Evolutionary conservation across 2,888 invertebrate genomes (phyloP).

Genomic region (Phalera bucephala): DNA sequence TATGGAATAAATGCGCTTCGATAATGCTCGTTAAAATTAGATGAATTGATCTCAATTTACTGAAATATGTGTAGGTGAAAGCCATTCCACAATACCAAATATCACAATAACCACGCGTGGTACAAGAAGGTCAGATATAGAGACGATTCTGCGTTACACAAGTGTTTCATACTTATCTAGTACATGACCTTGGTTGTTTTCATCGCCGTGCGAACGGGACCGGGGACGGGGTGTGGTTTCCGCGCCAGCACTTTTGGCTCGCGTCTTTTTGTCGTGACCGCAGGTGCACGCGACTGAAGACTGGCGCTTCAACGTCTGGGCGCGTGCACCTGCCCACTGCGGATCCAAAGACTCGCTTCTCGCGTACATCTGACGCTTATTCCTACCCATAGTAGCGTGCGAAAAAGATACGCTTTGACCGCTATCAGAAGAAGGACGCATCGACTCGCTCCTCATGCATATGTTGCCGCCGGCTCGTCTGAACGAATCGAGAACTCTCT

Average conservation of each 20-base stretch:
- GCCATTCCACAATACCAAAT: conserved; percentile 32
- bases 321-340: conserved; percentile 56
- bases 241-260: conserved; percentile 53
- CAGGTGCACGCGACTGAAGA: conserved; percentile 75
- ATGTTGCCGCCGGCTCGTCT: conserved; percentile 62
- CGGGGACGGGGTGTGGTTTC: conserved; percentile 48
- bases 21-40: conserved; percentile 13
- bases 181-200: conserved; percentile 63
- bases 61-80: conserved; percentile 21
- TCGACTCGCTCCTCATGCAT: conserved; percentile 37
- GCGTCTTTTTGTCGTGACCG: conserved; percentile 72
- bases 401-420: conserved; percentile 49
- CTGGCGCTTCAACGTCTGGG: conserved; percentile 71
- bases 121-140: conserved; percentile 6
- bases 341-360: conserved; percentile 74
- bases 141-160: conserved; percentile 45
- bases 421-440: conserved; percentile 52
- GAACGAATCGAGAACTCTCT: conserved; percentile 72
- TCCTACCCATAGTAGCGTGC: conserved; percentile 60
- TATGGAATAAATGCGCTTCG: conserved; percentile 23
- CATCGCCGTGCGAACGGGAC: conserved; percentile 70
- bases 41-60: conserved; percentile 11
- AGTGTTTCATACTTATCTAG: conserved; percentile 80
- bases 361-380: conserved; percentile 52
- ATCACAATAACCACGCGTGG: conserved; percentile 31